Conservation (phyloP, 2,797 vertebrate species). For the Sebastes hubbsi region DNA sequence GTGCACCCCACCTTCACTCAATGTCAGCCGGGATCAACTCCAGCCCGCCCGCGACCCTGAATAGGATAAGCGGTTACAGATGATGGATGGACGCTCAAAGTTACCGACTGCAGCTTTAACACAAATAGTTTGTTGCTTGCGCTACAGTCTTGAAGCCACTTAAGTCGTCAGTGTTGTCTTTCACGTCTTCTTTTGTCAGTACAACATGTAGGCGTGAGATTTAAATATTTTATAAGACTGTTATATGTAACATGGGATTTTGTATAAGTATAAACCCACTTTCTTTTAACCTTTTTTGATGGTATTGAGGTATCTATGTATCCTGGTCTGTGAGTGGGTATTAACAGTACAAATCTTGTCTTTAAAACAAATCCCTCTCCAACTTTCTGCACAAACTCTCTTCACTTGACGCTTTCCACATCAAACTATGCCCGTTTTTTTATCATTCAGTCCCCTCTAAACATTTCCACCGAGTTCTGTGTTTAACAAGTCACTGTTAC, state of each 20-base stretch:
- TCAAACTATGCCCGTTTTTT: constrained; percentile 55
- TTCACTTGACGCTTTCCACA: constrained; percentile 42
- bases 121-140: constrained; percentile 30
- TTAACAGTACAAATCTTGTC: neutral
- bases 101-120: no score
- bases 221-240: neutral
- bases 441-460: constrained; percentile 61
- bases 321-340: neutral
- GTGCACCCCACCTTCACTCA: no score
- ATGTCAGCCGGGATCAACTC: no score
- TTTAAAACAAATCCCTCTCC: constrained; percentile 36
- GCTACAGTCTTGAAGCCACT: constrained; percentile 13
- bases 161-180: constrained; percentile 30
- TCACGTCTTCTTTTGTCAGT: constrained; percentile 10
- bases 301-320: neutral
- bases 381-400: constrained; percentile 23
- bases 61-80: no score
- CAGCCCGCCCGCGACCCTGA: no score
- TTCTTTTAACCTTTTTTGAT: neutral
- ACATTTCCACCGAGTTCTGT: constrained; percentile 68
- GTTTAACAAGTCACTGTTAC: constrained; percentile 67
- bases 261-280: neutral
- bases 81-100: no score
- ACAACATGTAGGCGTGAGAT: neutral
- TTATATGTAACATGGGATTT: neutral